Percentiles rank a stretch among this genome's conserved stretches.
Conservation (phyloP, 2,888 invertebrate species). For the Scaptomyza parva region DNA sequence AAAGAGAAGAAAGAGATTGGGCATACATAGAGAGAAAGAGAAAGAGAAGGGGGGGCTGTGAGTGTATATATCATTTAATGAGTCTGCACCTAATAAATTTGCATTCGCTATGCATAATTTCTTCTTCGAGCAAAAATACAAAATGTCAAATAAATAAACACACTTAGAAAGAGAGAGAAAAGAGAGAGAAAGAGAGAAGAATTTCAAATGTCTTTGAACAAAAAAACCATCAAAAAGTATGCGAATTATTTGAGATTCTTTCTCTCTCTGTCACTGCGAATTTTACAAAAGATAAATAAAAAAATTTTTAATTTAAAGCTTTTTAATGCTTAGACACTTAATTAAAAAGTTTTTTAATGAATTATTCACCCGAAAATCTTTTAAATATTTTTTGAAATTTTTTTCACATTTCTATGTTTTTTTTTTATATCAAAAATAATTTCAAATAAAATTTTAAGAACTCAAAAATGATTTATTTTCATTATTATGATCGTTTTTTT, state of each 20-base stretch:
- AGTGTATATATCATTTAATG: slow-evolving; percentile 25
- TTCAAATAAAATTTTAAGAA: not conserved
- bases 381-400: not conserved
- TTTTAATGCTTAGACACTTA: not conserved
- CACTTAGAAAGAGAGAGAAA: not conserved
- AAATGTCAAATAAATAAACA: slow-evolving; percentile 53
- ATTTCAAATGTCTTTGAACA: slow-evolving; percentile 28
- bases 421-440: not conserved
- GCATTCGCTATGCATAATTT: slow-evolving; percentile 76
- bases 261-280: not conserved
- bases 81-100: slow-evolving; percentile 74
- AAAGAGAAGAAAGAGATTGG: not conserved
- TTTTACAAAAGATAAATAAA: slow-evolving; percentile 8
- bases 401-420: not conserved
- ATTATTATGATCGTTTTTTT: not conserved
- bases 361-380: not conserved
- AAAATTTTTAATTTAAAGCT: not conserved
- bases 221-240: slow-evolving; percentile 10
- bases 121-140: slow-evolving; percentile 40
- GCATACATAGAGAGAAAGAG: not conserved
- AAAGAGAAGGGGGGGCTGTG: no score
- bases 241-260: slow-evolving; percentile 7
- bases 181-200: slow-evolving; percentile 1
- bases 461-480: not conserved
- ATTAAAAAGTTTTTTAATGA: not conserved